phyloP scores from a whole-genome alignment of 2,797 vertebrate genomes.

The Sebastes steindachneri region DNA sequence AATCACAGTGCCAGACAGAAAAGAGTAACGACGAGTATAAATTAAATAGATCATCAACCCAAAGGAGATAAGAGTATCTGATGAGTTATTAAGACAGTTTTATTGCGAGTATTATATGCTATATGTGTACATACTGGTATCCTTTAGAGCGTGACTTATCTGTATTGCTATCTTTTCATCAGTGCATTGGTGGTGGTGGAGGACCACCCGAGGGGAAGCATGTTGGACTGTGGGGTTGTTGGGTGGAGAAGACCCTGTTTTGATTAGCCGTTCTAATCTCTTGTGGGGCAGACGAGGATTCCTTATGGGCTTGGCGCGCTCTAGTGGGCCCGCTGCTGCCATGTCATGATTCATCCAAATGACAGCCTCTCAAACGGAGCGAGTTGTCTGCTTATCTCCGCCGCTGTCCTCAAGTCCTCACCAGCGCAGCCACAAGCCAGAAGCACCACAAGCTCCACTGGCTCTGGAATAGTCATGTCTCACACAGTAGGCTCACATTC shows the following conservation, averaged over 20 bases:
- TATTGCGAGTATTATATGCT: conserved; percentile 46
- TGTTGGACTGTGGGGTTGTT: conserved; percentile 54
- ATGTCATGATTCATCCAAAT: conserved; percentile 69
- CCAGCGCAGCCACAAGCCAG: conserved; percentile 49
- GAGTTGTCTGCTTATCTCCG: conserved; percentile 67
- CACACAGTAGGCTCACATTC: conserved; percentile 80
- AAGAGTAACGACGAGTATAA: conserved; percentile 39
- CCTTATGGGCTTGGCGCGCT: conserved; percentile 67
- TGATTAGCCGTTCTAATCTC: conserved; percentile 72
- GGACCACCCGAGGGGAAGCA: conserved; percentile 58
- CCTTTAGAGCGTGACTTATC: conserved; percentile 39
- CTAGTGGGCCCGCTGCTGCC: conserved; percentile 62
- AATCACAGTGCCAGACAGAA: conserved; percentile 32
- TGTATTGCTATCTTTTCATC: conserved; percentile 51
- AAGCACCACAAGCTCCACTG: conserved; percentile 56
- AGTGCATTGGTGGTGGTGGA: conserved; percentile 31
- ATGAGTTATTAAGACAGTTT: conserved; percentile 63
- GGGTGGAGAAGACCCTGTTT: conserved; percentile 68
- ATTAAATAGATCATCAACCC: conserved; percentile 35
- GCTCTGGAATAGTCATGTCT: conserved; percentile 71
- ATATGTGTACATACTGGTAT: conserved; percentile 37
- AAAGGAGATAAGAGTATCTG: conserved; percentile 41
- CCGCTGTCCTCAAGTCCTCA: conserved; percentile 55
- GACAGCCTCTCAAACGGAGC: conserved; percentile 52
- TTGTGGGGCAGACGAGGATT: conserved; percentile 58